Percentiles rank a stretch among this genome's conserved stretches.
Conservation (phyloP, 2,888 invertebrate species). For the Parapristionchus giblindavisi region DNA sequence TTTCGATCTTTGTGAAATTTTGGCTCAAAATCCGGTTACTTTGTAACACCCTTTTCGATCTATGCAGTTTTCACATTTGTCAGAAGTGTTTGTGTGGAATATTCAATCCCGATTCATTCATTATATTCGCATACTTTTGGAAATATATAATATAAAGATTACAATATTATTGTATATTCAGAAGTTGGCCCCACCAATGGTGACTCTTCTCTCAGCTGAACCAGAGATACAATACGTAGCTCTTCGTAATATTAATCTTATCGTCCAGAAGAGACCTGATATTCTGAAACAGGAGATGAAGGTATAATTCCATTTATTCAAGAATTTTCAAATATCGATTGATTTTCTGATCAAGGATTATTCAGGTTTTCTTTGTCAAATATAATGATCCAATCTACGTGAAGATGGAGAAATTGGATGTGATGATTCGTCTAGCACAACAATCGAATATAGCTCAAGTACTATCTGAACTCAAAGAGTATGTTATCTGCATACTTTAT, state of each 20-base stretch:
- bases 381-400: conserved; percentile 99
- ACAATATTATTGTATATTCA: neutral
- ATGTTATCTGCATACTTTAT: too few species aligned
- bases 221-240: conserved; percentile 99
- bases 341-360: neutral
- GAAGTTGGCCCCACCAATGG: conserved; percentile 97
- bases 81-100: too few species aligned
- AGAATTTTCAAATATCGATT: neutral
- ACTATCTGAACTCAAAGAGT: conserved; percentile 93
- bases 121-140: neutral
- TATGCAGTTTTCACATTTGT: too few species aligned
- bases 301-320: conserved; percentile 70
- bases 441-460: conserved; percentile 98
- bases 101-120: too few species aligned
- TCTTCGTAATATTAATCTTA: conserved; percentile 94
- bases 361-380: conserved; percentile 89
- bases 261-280: conserved; percentile 96
- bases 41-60: too few species aligned
- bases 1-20: too few species aligned
- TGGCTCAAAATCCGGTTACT: too few species aligned
- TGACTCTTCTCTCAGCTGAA: conserved; percentile 94
- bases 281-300: conserved; percentile 99
- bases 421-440: conserved; percentile 97
- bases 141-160: neutral
- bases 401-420: conserved; percentile 96